phyloP scores from a whole-genome alignment of 2,113 vertebrate species.

The Esox niger region DNA sequence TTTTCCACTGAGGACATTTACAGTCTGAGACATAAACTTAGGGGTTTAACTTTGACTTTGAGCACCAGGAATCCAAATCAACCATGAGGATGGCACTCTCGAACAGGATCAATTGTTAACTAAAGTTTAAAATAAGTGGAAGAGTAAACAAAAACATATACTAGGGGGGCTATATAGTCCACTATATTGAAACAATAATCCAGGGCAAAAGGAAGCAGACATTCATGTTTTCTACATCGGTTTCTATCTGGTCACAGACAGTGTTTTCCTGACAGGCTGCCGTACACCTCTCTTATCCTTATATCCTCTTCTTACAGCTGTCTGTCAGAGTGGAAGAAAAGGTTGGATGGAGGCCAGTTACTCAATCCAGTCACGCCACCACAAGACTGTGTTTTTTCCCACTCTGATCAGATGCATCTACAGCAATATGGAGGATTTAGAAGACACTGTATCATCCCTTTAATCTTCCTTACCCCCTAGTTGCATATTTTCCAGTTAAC shows the following conservation, averaged over 20 bases:
- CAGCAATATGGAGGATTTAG: neutral
- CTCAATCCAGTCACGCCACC: neutral
- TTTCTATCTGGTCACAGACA: neutral
- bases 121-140: too few species aligned
- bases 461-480: conserved; percentile 9
- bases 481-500: conserved; percentile 10
- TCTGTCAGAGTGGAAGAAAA: neutral
- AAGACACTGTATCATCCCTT: neutral
- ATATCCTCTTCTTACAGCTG: neutral
- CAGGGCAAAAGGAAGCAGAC: too few species aligned
- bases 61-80: neutral
- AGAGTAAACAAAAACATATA: too few species aligned
- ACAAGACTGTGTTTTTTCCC: neutral
- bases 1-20: neutral
- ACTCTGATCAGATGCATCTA: conserved; percentile 2
- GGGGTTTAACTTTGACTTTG: conserved; percentile 2
- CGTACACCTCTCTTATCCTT: neutral
- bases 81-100: neutral
- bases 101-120: neutral
- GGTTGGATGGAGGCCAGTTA: neutral
- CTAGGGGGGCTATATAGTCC: too few species aligned
- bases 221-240: too few species aligned
- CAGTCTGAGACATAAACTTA: neutral
- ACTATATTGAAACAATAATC: too few species aligned
- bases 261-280: neutral